These are phyloP conservation scores for Galago senegalensis DNA, from an alignment of 2,797 vertebrate genomes.

Conservation along the genomic window DNA sequence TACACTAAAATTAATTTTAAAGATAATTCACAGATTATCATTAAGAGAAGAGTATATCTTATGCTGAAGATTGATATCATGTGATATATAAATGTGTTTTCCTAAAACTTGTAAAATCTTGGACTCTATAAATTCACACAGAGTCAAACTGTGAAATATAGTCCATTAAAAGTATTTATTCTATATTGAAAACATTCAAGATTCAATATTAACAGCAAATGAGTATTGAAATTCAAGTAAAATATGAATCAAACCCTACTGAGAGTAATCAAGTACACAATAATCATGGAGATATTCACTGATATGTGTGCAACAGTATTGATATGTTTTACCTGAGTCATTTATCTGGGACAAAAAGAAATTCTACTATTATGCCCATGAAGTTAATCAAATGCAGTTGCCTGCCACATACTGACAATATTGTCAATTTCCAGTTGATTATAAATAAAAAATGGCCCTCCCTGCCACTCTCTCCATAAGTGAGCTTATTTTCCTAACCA, in stretches of 20 bases:
- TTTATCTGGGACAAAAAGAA: constrained; percentile 66
- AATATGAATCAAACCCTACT: constrained; percentile 8
- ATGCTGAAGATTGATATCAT: background rate
- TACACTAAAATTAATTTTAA: constrained; percentile 29
- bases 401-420: constrained; percentile 64
- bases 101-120: constrained; percentile 5
- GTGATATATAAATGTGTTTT: background rate
- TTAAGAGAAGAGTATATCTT: constrained; percentile 11
- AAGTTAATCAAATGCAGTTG: constrained; percentile 74
- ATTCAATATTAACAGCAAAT: constrained; percentile 36
- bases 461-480: constrained; percentile 71
- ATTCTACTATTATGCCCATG: constrained; percentile 67
- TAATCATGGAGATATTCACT: constrained; percentile 32
- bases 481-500: constrained; percentile 41
- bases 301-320: background rate
- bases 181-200: constrained; percentile 16
- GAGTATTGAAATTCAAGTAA: constrained; percentile 39
- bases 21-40: background rate
- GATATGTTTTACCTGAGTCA: constrained; percentile 21
- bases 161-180: constrained; percentile 38
- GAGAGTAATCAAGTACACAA: constrained; percentile 5
- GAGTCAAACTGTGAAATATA: background rate
- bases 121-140: constrained; percentile 29
- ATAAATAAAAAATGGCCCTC: constrained; percentile 58
- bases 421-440: constrained; percentile 73